phyloP scores from a whole-genome alignment of 2,113 vertebrate species.

The human (Homo sapiens) region GRCh38 chr2:105959001-105959500 shows the following conservation, averaged over 20 bases:
- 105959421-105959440: slow-evolving; percentile 21
- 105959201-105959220: background rate
- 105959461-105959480: background rate
- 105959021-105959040: background rate
- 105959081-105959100: background rate
- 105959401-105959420: background rate
- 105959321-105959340: background rate
- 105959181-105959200: background rate
- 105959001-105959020: background rate
- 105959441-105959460: background rate
- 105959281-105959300: background rate
- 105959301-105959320: background rate
- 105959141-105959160: background rate
- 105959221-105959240: background rate
- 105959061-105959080: background rate
- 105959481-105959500: background rate
- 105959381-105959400: background rate
- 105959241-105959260: background rate
- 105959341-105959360: background rate
- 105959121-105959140: background rate
- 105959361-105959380: background rate
- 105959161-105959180: background rate
- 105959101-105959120: background rate
- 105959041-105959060: background rate
- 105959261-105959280: background rate